Conservation (phyloP, 2,113 vertebrate genomes). For the Egretta garzetta region DNA sequence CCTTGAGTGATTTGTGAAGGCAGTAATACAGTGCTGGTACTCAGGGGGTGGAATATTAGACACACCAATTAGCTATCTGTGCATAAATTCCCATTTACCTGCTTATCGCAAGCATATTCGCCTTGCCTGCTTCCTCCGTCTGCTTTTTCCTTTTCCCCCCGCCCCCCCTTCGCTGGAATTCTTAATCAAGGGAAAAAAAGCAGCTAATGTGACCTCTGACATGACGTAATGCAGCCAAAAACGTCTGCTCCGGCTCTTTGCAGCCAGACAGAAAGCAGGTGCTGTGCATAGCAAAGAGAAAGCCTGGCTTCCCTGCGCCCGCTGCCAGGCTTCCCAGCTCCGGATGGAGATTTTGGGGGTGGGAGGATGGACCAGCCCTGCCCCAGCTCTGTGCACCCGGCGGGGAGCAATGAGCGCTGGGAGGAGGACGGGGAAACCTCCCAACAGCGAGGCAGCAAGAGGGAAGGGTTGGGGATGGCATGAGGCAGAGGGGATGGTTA, state of each 20-base stretch:
- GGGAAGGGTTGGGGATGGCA: background rate
- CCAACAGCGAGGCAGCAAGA: background rate
- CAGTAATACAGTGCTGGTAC: background rate
- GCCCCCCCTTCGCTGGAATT: background rate
- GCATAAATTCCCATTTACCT: constrained; percentile 57
- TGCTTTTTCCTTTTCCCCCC: background rate
- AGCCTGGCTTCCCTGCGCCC: background rate
- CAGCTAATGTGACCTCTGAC: constrained; percentile 51
- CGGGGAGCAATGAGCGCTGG: rapidly evolving
- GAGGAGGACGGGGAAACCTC: background rate
- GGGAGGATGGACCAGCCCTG: background rate
- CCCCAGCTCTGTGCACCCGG: background rate
- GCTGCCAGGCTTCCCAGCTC: background rate
- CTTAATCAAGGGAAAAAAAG: constrained; percentile 28
- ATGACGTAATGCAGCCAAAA: constrained; percentile 29
- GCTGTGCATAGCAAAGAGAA: constrained; percentile 39
- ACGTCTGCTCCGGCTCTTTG: background rate
- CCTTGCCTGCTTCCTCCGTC: background rate
- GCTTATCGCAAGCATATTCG: background rate
- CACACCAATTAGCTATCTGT: constrained; percentile 53
- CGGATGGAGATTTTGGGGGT: background rate
- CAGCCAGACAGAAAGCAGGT: constrained; percentile 36
- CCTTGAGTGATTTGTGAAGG: constrained; percentile 56
- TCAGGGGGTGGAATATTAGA: constrained; percentile 61
- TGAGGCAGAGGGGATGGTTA: rapidly evolving